These are phyloP conservation scores for Puntigrus tetrazona DNA, from an alignment of 2,113 vertebrate genomes.

Conservation along the genomic window DNA sequence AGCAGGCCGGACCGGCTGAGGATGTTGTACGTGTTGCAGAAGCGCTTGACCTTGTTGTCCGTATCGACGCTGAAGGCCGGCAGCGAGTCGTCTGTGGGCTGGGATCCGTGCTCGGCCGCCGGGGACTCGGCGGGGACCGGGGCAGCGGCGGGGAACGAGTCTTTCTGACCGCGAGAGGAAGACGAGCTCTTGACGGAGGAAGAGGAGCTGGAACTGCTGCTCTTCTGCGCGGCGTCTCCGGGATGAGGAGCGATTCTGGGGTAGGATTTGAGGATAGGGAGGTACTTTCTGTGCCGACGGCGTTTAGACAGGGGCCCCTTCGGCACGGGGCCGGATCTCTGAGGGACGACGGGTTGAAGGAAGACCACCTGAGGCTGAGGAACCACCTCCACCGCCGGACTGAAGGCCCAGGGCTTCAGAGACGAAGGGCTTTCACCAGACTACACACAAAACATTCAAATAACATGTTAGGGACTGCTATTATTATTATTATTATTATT, in stretches of 20 bases:
- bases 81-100: not conserved
- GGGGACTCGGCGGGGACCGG: not conserved
- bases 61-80: slow-evolving; percentile 50
- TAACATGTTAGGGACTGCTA: not conserved
- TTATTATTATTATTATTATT: too few species aligned
- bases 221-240: slow-evolving; percentile 67
- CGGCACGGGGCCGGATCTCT: slow-evolving; percentile 54
- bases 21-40: slow-evolving; percentile 90
- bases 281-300: slow-evolving; percentile 81
- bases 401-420: slow-evolving; percentile 86
- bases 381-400: slow-evolving; percentile 81
- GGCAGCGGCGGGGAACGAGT: too few species aligned
- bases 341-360: slow-evolving; percentile 82
- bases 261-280: slow-evolving; percentile 90
- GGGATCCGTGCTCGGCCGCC: not conserved
- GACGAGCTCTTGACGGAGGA: not conserved
- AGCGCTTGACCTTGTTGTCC: slow-evolving; percentile 81
- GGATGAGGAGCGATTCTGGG: slow-evolving; percentile 93
- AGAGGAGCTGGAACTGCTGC: slow-evolving; percentile 46
- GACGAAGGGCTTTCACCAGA: slow-evolving; percentile 64
- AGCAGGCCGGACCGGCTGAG: slow-evolving; percentile 85
- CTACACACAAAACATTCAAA: slow-evolving; percentile 51
- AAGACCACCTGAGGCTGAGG: slow-evolving; percentile 86
- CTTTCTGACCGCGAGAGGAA: not conserved
- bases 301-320: slow-evolving; percentile 74